phyloP scores from a whole-genome alignment of 2,797 vertebrate species.

The Melanotaenia nigrans region DNA sequence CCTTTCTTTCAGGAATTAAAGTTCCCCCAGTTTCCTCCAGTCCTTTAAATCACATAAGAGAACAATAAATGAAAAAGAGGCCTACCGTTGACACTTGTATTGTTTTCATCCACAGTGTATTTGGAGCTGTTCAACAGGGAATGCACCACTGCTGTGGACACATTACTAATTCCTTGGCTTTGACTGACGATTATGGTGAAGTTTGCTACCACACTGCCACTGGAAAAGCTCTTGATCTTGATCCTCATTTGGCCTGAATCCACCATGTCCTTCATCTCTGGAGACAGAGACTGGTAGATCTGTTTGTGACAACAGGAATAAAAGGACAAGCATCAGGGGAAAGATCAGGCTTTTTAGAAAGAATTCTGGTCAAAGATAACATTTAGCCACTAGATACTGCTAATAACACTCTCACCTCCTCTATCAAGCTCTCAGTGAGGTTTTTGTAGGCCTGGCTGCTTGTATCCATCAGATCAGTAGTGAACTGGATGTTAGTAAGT shows the following conservation, averaged over 20 bases:
- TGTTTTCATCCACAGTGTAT: constrained; percentile 76
- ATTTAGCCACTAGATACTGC: background rate
- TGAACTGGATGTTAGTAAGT: constrained; percentile 81
- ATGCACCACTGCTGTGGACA: constrained; percentile 67
- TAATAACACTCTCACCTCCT: constrained; percentile 75
- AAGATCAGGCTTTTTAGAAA: background rate
- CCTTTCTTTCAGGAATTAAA: too few species aligned
- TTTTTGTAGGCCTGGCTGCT: constrained; percentile 80
- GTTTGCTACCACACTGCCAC: constrained; percentile 83
- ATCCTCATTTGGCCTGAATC: constrained; percentile 77
- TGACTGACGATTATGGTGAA: constrained; percentile 77
- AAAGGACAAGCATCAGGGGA: background rate
- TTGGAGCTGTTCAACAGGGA: constrained; percentile 79
- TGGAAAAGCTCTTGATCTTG: constrained; percentile 72
- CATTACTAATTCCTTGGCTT: constrained; percentile 56
- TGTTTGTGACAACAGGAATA: constrained; percentile 50
- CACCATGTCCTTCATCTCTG: constrained; percentile 72
- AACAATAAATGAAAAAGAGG: background rate
- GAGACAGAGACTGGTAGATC: constrained; percentile 77
- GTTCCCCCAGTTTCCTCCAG: background rate
- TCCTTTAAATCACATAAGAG: background rate
- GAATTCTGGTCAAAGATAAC: background rate
- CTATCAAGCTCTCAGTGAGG: constrained; percentile 73
- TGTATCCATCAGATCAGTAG: constrained; percentile 67
- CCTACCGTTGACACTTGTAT: constrained; percentile 77